phyloP scores from a whole-genome alignment of 2,113 vertebrate species.

The Actenoides hombroni region DNA sequence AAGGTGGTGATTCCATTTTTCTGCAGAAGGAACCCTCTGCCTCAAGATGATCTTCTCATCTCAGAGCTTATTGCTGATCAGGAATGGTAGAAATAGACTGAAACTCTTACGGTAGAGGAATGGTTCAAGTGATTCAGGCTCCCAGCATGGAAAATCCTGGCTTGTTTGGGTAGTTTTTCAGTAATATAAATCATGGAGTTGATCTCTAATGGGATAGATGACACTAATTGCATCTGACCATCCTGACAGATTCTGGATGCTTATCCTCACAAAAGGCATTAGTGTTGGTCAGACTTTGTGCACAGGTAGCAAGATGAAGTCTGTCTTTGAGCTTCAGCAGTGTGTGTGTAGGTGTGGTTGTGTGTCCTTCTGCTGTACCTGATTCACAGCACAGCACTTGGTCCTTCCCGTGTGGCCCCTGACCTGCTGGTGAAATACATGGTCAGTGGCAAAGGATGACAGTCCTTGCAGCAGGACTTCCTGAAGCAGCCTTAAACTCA shows the following conservation, averaged over 20 bases:
- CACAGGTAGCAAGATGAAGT: not conserved
- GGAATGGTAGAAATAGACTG: not conserved
- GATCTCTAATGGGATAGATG: not conserved
- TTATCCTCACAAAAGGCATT: not conserved
- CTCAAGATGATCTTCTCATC: not conserved
- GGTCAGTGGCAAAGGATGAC: not conserved
- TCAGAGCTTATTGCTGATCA: not conserved
- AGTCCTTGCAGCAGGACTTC: not conserved
- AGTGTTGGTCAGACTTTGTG: not conserved
- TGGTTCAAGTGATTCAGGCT: not conserved
- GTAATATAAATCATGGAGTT: not conserved
- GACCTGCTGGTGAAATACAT: not conserved
- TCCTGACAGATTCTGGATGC: not conserved
- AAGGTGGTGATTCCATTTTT: not conserved
- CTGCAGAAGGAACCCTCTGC: not conserved
- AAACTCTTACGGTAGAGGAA: not conserved
- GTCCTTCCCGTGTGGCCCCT: not conserved
- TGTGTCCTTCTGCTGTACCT: not conserved
- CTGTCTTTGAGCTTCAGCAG: not conserved
- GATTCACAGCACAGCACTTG: fast-evolving
- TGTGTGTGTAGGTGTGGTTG: fast-evolving
- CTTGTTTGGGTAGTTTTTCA: not conserved
- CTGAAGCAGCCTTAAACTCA: not conserved
- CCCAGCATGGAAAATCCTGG: not conserved
- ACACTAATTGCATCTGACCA: not conserved